A percentile compares a stretch with the other conserved stretches of the same genome.
phyloP scores from a whole-genome alignment of 2,797 vertebrate genomes.

The Cynopterus sphinx region DNA sequence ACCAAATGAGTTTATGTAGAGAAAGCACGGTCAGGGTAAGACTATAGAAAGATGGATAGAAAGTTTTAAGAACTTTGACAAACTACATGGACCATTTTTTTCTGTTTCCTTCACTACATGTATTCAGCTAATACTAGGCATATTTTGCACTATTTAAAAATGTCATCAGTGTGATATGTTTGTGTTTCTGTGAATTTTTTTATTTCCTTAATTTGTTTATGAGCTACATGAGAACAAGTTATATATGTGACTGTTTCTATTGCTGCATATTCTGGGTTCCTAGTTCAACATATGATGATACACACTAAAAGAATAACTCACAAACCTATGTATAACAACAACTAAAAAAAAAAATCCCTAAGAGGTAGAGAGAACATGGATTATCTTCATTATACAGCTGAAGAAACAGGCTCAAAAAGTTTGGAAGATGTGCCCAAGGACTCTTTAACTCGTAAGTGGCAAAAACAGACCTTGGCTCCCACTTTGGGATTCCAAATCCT shows the following conservation, averaged over 20 bases:
- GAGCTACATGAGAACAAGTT: slow-evolving; percentile 24
- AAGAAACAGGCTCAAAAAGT: neutral
- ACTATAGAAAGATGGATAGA: neutral
- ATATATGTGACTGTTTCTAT: neutral
- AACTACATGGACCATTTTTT: neutral
- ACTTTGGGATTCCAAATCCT: neutral
- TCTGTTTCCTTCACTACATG: neutral
- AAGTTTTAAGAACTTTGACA: neutral
- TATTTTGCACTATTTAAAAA: slow-evolving; percentile 15
- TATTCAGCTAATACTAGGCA: neutral
- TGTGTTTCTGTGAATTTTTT: neutral
- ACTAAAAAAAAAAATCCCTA: neutral
- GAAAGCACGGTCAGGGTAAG: neutral
- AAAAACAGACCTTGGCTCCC: neutral
- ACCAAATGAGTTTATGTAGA: neutral
- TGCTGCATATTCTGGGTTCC: neutral
- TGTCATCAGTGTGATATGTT: neutral
- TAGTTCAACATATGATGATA: slow-evolving; percentile 1
- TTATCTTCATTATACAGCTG: neutral
- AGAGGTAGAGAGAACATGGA: neutral
- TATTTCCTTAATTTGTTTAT: neutral
- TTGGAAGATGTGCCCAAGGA: neutral
- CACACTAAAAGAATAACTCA: neutral
- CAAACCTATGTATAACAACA: neutral
- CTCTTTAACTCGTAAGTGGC: neutral